Evolutionary conservation across 2,113 vertebrate genomes (phyloP).

Genomic region (Syngnathus typhle): DNA sequence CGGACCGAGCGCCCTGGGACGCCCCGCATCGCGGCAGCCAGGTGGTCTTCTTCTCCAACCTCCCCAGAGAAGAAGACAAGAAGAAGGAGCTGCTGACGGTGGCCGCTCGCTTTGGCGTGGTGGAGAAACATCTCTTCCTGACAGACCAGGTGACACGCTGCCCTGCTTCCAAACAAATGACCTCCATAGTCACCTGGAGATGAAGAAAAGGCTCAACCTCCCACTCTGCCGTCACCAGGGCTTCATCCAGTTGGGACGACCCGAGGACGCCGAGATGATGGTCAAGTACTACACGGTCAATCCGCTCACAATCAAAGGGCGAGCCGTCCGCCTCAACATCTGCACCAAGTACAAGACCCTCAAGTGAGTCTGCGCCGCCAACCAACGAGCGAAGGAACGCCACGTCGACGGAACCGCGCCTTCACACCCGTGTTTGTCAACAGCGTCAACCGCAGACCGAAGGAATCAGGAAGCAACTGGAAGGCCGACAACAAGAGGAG

Average conservation of each 20-base stretch:
- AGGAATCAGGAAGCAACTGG: conserved; percentile 18
- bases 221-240: conserved; percentile 63
- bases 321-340: conserved; percentile 67
- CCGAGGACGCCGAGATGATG: conserved; percentile 87
- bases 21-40: conserved; percentile 43
- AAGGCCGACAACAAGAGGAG: not conserved
- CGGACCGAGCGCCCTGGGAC: not conserved
- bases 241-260: conserved; percentile 86
- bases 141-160: conserved; percentile 56
- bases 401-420: too few species aligned
- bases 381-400: too few species aligned
- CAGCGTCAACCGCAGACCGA: conserved; percentile 56
- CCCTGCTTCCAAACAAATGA: too few species aligned
- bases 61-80: conserved; percentile 65
- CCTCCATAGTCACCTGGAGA: too few species aligned
- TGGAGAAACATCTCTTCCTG: conserved; percentile 73
- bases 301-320: conserved; percentile 64
- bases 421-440: too few species aligned
- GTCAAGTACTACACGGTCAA: conserved; percentile 89
- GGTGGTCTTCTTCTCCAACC: conserved; percentile 74
- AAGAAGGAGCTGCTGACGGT: conserved; percentile 70
- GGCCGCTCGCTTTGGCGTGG: conserved; percentile 64
- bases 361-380: conserved; percentile 53
- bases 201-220: too few species aligned
- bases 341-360: conserved; percentile 75